These are phyloP conservation scores for Hymenochirus boettgeri DNA, from an alignment of 2,113 vertebrate species.

Conservation along the genomic window DNA sequence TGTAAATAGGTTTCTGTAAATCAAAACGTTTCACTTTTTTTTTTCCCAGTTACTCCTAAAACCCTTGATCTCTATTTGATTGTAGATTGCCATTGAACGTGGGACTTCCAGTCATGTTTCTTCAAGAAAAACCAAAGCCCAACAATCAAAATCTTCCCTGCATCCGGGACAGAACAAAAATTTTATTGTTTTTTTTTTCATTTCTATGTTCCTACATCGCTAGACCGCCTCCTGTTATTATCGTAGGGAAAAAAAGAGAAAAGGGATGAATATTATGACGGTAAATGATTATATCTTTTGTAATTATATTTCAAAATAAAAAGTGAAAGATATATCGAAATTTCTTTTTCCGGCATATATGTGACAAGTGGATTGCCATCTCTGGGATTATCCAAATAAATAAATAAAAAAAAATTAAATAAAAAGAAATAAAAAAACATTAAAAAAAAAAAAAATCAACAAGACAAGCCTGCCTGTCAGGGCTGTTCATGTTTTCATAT, in stretches of 20 bases:
- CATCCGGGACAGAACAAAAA: conserved; percentile 58
- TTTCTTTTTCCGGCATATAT: conserved; percentile 63
- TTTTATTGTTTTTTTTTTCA: conserved; percentile 20
- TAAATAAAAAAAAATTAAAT: too few species aligned
- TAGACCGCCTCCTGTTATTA: conserved; percentile 71
- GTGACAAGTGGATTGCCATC: conserved; percentile 58
- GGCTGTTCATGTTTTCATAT: conserved; percentile 61
- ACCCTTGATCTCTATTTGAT: conserved; percentile 39
- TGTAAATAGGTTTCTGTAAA: too few species aligned
- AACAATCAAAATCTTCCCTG: conserved; percentile 54
- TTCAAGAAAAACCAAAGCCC: conserved; percentile 58
- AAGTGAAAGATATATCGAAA: conserved; percentile 63
- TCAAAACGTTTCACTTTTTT: too few species aligned
- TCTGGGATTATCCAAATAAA: conserved; percentile 62
- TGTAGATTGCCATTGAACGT: conserved; percentile 61
- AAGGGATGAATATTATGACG: conserved; percentile 61
- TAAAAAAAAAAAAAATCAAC: too few species aligned
- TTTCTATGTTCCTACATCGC: background rate
- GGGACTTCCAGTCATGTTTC: conserved; percentile 63
- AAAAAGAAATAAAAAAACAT: too few species aligned
- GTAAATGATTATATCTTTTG: conserved; percentile 69
- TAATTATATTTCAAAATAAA: conserved; percentile 72
- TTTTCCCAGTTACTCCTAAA: too few species aligned
- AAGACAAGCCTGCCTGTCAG: conserved; percentile 56
- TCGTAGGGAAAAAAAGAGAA: conserved; percentile 60